Conservation (phyloP, 2,113 vertebrate genomes). For the Actenoides hombroni region DNA sequence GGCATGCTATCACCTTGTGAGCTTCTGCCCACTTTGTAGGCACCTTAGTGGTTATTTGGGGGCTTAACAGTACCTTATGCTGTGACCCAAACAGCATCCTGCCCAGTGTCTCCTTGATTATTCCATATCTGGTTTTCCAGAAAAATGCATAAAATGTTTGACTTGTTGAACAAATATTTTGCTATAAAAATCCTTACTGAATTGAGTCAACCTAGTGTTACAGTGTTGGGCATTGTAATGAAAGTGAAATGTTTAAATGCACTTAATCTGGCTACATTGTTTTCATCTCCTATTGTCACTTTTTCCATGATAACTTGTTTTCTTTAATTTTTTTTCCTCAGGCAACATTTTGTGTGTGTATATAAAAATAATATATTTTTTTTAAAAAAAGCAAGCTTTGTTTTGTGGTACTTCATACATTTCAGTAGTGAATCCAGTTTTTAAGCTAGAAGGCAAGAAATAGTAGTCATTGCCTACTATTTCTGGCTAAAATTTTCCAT, state of each 20-base stretch:
- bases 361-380: background rate
- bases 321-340: background rate
- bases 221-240: background rate
- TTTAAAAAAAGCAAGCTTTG: background rate
- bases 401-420: background rate
- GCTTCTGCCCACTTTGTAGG: background rate
- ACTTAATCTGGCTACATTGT: background rate
- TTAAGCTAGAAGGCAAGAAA: background rate
- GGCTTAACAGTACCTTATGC: background rate
- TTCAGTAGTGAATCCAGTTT: background rate
- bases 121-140: background rate
- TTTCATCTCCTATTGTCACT: background rate
- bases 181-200: background rate
- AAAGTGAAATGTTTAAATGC: background rate
- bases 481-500: background rate
- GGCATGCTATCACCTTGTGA: conserved; percentile 56
- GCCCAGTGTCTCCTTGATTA: background rate
- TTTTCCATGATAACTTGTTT: background rate
- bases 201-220: background rate
- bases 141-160: background rate
- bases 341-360: background rate
- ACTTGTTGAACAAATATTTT: background rate
- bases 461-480: background rate
- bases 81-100: background rate
- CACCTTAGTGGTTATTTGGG: background rate